These are phyloP conservation scores for Pachyseris speciosa DNA, from an alignment of 64 coral and sea anemone species.

Conservation along the genomic window DNA sequence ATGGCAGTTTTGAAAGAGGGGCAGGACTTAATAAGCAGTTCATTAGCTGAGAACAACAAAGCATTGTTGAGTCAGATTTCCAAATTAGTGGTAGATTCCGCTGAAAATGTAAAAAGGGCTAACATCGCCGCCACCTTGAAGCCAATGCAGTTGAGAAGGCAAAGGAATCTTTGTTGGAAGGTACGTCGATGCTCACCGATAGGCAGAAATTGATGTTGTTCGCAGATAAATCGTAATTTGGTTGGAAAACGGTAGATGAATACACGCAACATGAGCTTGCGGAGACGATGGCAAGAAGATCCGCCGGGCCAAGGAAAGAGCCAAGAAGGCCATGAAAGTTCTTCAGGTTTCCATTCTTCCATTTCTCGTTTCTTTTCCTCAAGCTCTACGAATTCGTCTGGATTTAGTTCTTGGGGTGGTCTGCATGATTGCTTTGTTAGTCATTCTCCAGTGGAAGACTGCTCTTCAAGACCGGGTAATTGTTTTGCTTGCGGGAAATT, in stretches of 20 bases:
- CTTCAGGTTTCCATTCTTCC: neutral
- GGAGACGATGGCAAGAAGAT: constrained; percentile 47
- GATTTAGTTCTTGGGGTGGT: neutral
- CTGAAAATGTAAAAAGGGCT: too few species aligned
- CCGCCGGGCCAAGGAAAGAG: constrained; percentile 46
- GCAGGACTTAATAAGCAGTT: too few species aligned
- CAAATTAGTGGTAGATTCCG: too few species aligned
- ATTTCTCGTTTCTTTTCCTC: neutral
- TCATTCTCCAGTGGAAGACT: neutral
- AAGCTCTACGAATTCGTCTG: neutral
- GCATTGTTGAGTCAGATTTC: too few species aligned
- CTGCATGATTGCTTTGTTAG: neutral
- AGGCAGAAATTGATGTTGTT: constrained; percentile 54
- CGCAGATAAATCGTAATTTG: constrained; percentile 57
- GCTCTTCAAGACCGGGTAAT: constrained; percentile 27
- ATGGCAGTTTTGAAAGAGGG: too few species aligned
- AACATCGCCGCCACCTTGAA: neutral
- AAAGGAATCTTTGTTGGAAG: constrained; percentile 7
- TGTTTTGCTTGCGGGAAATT: constrained; percentile 65
- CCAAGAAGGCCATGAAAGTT: constrained; percentile 34
- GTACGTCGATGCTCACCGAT: constrained; percentile 30
- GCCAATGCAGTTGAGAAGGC: neutral
- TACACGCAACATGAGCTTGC: constrained; percentile 50
- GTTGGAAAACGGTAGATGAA: constrained; percentile 47
- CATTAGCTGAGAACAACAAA: too few species aligned